phyloP scores from a whole-genome alignment of 2,797 vertebrate species.

The Vespertilio murinus region DNA sequence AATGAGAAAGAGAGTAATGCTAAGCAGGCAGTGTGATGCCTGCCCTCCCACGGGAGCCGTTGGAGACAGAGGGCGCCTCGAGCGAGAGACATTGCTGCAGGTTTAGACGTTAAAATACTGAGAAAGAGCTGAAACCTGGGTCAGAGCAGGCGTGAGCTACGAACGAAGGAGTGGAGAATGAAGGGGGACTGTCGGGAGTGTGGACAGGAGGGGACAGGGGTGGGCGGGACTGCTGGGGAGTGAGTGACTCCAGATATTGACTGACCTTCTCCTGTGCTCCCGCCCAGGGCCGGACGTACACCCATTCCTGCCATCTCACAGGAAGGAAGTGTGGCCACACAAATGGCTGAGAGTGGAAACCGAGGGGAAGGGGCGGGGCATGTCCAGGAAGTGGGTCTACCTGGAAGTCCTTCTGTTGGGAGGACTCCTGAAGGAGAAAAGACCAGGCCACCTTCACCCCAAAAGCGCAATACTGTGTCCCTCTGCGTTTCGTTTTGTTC shows the following conservation, averaged over 20 bases:
- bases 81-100: rapidly evolving
- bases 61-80: background rate
- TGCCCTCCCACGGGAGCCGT: rapidly evolving
- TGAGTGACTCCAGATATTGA: rapidly evolving
- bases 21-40: background rate
- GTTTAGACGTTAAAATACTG: rapidly evolving
- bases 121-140: background rate
- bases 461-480: rapidly evolving
- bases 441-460: background rate
- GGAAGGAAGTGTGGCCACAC: background rate
- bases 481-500: background rate
- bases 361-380: rapidly evolving
- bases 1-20: background rate
- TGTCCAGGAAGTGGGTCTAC: background rate
- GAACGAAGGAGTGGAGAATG: rapidly evolving
- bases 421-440: background rate
- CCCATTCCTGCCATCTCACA: rapidly evolving
- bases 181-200: background rate
- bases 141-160: background rate
- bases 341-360: background rate
- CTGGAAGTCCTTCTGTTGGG: background rate
- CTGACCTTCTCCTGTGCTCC: background rate
- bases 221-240: rapidly evolving
- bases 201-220: background rate
- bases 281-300: too few species aligned